Evolutionary conservation across 2,888 invertebrate species (phyloP), one percentile per base, ranked within the genome.

Genomic region (Spisula solida): DNA sequence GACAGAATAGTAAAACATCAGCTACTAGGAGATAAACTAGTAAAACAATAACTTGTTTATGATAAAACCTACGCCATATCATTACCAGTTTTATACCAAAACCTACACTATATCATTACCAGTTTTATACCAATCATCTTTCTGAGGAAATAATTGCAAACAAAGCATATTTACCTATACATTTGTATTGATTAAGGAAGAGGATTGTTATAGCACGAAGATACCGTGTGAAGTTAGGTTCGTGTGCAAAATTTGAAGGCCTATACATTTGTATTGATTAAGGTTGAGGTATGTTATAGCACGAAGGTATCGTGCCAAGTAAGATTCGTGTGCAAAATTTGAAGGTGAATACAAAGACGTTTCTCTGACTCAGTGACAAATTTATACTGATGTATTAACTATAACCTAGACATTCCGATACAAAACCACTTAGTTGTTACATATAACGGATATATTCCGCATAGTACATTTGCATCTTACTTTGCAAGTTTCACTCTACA

Each of bases 31-130:
- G 25, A 66, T 66, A 66, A 66, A 25, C 60, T 8, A 66, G 60
- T 25, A 66, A 25, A 66, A 66, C 60, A 66, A 66, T 66, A 66
- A n/a, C n/a, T 66, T 66, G 25, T 66, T 66, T 66, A 66, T 66
- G 60, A 51, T 51, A 51, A 51, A 51, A 2, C n/a, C n/a, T 66
- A 41, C 41, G 8, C 60, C 5, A n/a, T 66, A 66, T 66, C 60
- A 66, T 66, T 25, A 66, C 25, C 10, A 25, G 60, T 66, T 47
- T n/a, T 47, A 12, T 47, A 47, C 47, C 47, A 51, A 51, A 41
- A 41, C 41, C 41, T 41, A 41, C 41, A 41, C 60, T 6, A n/a
- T 66, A 66, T 66, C 60, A 66, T 66, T 25, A 66, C 25, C 10
- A 25, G 60, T 66, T 51, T 41, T 51, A 16, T 51, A 51, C 51